Conservation (phyloP, 2,888 invertebrate genomes). For the Cheilosia urbana region DNA sequence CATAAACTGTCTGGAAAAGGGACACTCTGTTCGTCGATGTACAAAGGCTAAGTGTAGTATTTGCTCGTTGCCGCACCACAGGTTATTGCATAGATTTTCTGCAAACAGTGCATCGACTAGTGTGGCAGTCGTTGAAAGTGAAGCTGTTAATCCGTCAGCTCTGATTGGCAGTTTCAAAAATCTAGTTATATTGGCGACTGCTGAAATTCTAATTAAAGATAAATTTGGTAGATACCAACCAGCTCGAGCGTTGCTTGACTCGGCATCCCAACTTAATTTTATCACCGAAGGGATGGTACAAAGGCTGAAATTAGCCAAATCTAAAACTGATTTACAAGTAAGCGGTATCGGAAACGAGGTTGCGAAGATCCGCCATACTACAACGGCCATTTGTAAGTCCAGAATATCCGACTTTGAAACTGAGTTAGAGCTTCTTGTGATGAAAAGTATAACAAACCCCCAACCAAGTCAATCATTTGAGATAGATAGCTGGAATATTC, state of each 20-base stretch:
- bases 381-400: not conserved
- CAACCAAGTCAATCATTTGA: slow-evolving; percentile 31
- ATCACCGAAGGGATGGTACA: slow-evolving; percentile 30
- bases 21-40: slow-evolving; percentile 16
- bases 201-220: not conserved
- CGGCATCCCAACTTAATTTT: not conserved
- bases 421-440: slow-evolving; percentile 11
- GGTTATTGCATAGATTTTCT: not conserved
- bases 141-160: slow-evolving; percentile 1
- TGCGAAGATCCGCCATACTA: not conserved
- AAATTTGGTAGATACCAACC: not conserved
- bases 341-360: not conserved
- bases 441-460: slow-evolving; percentile 17
- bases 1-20: slow-evolving; percentile 25
- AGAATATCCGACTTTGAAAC: not conserved
- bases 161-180: not conserved
- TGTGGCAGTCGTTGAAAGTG: too few relatives aligned
- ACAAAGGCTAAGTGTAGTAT: slow-evolving; percentile 4
- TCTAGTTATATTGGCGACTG: not conserved
- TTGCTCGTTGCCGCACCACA: not conserved
- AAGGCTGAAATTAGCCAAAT: slow-evolving; percentile 31
- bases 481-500: slow-evolving; percentile 21
- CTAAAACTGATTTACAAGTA: slow-evolving; percentile 3
- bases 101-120: too few relatives aligned
- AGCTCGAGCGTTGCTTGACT: not conserved